Evolutionary conservation across 2,797 vertebrate genomes (phyloP), one percentile per base, ranked within the genome.

Genomic region (Sebastes oblongus): DNA sequence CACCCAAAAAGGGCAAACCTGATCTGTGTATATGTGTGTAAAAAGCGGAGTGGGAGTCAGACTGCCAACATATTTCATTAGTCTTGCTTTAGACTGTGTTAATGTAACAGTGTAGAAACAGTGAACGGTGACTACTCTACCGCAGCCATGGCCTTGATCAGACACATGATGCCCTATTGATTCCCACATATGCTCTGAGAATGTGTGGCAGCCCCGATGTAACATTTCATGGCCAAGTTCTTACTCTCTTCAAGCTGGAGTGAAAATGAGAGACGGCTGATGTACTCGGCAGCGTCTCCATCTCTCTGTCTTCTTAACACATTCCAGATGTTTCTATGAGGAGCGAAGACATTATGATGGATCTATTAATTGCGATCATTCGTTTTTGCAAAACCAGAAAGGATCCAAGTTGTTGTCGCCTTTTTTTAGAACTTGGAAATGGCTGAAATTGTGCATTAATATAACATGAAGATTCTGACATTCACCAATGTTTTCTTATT

Each of bases 321-420:
- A 18, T 84, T 80, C 88, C 93, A 92, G 75, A 93, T 95, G 92
- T 91, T 83, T 60, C 65, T 60, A 50, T 50, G 56, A 78, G 66
- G 50, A 73, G 36, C 72, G 71, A 10, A 69, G 81, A 34, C 74
- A 58, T 64, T 25, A 14, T 50, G 74, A 83, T 54, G 54, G 62
- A 69, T 81, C 76, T 77, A 69, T 91, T 88, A 78, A 91, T 86
- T 80, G 39, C 12, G 22, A 16, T 58, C 3, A 2, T 32, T 72
- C 68, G 42, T 72, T 72, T 64, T 20, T 64, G 64, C 34, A 20
- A 54, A 64, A 67, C 22, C 58, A 46, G 29, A 29, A 34, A 77
- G 6, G 39, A 67, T 74, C 56, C 20, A 14, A 72, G 62, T 59
- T 78, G 54, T 75, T 65, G 32, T 75, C 75, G 58, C 42, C 24